These are phyloP conservation scores for Halesus radiatus DNA, from an alignment of 1,140 invertebrate species.

Conservation along the genomic window DNA sequence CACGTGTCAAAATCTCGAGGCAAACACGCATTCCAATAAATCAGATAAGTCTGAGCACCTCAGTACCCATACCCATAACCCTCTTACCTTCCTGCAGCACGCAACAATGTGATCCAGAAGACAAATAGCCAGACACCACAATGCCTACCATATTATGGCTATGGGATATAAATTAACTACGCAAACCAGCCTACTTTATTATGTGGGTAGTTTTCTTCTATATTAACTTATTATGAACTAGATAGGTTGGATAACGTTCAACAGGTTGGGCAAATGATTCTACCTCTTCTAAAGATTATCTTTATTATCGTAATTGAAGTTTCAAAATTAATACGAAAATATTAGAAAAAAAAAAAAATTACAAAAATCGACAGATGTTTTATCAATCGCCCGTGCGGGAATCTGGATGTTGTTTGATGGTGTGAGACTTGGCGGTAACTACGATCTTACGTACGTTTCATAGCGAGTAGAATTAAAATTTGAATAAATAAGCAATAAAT, in stretches of 20 bases:
- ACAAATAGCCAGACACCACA: conserved; percentile 33
- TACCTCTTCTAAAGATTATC: too few species aligned
- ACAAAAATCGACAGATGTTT: too few species aligned
- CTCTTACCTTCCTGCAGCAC: neutral
- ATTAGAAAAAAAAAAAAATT: too few species aligned
- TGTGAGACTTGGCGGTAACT: conserved; percentile 9
- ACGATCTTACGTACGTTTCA: conserved; percentile 32
- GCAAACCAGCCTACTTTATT: neutral
- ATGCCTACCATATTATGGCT: conserved; percentile 1
- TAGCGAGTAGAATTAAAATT: conserved; percentile 52
- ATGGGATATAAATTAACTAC: neutral
- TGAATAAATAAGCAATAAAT: conserved; percentile 57
- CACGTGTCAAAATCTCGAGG: conserved; percentile 47
- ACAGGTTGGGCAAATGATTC: too few species aligned
- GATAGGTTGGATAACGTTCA: too few species aligned
- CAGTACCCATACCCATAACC: neutral
- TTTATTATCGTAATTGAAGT: too few species aligned
- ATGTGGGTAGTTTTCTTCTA: too few species aligned
- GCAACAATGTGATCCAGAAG: conserved; percentile 13
- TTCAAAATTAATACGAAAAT: too few species aligned
- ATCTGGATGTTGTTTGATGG: neutral
- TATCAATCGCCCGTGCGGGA: too few species aligned
- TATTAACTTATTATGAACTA: too few species aligned
- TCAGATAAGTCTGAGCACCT: conserved; percentile 33
- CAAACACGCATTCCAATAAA: conserved; percentile 44